phyloP scores from a whole-genome alignment of 2,113 vertebrate species.

The Alouatta palliata region DNA sequence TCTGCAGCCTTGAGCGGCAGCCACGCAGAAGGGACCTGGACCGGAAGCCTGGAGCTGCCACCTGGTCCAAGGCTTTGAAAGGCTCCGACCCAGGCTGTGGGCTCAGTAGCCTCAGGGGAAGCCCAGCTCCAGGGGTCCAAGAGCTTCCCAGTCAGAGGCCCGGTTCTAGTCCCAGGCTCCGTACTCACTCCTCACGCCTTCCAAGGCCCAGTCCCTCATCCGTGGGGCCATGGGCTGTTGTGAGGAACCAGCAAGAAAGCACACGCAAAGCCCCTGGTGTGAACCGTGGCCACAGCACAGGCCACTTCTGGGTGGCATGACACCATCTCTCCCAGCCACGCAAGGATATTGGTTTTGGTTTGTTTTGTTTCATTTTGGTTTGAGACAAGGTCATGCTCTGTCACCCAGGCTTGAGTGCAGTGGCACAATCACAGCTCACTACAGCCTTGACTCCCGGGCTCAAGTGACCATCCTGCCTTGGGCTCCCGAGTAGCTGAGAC shows the following conservation, averaged over 20 bases:
- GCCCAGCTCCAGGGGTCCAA: background rate
- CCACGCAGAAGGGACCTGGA: too few species aligned
- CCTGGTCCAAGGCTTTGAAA: too few species aligned
- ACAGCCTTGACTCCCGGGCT: too few species aligned
- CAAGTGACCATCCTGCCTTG: too few species aligned
- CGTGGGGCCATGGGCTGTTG: accelerated
- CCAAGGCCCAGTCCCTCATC: accelerated
- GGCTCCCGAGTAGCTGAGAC: too few species aligned
- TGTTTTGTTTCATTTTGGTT: too few species aligned
- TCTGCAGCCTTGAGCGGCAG: background rate
- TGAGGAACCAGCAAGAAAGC: too few species aligned
- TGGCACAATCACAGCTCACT: too few species aligned
- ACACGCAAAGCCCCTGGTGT: accelerated
- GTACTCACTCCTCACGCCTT: accelerated
- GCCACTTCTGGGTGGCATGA: accelerated
- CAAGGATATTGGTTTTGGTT: too few species aligned
- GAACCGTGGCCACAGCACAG: accelerated
- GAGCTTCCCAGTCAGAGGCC: background rate
- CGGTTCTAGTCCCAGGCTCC: accelerated
- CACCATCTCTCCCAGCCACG: too few species aligned
- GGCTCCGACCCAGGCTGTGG: background rate
- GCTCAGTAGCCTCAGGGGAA: accelerated
- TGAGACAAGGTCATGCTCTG: too few species aligned
- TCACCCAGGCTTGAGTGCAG: too few species aligned
- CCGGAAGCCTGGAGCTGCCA: background rate